Evolutionary conservation across 2,888 invertebrate genomes (phyloP), one percentile per base, ranked within the genome.

Genomic region (Lithophane ornitopus): DNA sequence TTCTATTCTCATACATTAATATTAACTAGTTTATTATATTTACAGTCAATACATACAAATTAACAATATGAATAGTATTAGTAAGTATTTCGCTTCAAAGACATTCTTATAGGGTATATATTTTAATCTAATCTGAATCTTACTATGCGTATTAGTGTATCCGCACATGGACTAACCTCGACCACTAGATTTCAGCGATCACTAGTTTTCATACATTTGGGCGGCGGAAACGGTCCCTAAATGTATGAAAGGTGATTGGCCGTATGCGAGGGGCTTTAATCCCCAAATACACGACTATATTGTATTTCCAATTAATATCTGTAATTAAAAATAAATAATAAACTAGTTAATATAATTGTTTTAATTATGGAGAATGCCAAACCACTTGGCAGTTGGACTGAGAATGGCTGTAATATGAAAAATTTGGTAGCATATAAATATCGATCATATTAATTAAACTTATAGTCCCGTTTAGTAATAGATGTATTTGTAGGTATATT

Each of bases 341-440:
- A 80, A 77, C 75, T 83, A 73, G 67, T 74, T 85, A 80, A 82
- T 80, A 80, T 56, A 77, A 75, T 75, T 75, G 81, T 76, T 74
- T 81, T 68, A 83, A 87, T 85, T 86, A 90, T 89, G 91, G 89
- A 92, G 89, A 91, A 91, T 79, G 82, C 85, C 78, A 82, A 88
- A 82, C 78, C 76, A 72, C 70, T 86, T 85, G 91, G 93, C 92
- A 91, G 82, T 88, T 85, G 88, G 94, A 95, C 94, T 95, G 95
- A 94, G 88, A 90, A 92, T 88, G 95, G 95, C 94, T 95, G 94
- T 94, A 87, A 89, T 83, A 69, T 81, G 81, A 85, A 79, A 81
- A 86, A 80, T 74, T 74, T 76, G 77, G 70, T 88, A 85, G 83
- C 76, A 52, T 86, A 86, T 82, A 84, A 78, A 75, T 75, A 81